Conservation (phyloP, 1,140 invertebrate species). For the Zaprionus capensis region DNA sequence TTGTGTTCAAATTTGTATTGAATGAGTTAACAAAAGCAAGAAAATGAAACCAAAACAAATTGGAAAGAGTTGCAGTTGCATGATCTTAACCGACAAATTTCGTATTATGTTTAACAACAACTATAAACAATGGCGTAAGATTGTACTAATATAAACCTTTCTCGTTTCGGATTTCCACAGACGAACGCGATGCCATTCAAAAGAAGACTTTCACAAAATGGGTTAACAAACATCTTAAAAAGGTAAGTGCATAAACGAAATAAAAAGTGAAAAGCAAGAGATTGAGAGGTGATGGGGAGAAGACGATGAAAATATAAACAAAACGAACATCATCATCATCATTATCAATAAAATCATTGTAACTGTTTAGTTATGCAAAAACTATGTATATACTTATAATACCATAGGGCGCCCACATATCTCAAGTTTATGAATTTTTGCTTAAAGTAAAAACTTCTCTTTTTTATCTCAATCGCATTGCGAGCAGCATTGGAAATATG, state of each 20-base stretch:
- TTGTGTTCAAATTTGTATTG: background rate
- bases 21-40: conserved; percentile 23
- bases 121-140: background rate
- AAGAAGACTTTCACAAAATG: conserved; percentile 99
- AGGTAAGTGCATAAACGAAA: conserved; percentile 89
- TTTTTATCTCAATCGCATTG: conserved; percentile 16
- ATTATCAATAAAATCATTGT: conserved; percentile 23
- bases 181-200: conserved; percentile 99
- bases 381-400: background rate
- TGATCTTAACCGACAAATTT: conserved; percentile 47
- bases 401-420: background rate
- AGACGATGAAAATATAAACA: conserved; percentile 1
- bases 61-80: conserved; percentile 49
- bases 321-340: conserved; percentile 12
- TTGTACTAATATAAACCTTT: conserved; percentile 26
- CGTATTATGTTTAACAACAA: conserved; percentile 8
- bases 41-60: conserved; percentile 13
- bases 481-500: conserved; percentile 84
- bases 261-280: conserved; percentile 19
- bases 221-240: conserved; percentile 99
- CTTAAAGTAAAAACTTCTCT: conserved; percentile 25
- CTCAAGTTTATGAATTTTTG: background rate
- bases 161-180: conserved; percentile 87
- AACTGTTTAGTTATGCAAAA: conserved; percentile 30
- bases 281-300: background rate